Percentiles rank a stretch among this genome's conserved stretches.
Evolutionary conservation across 92 coral and sea anemone genomes (phyloP).

Genomic region (Epizoanthus illoricatus): DNA sequence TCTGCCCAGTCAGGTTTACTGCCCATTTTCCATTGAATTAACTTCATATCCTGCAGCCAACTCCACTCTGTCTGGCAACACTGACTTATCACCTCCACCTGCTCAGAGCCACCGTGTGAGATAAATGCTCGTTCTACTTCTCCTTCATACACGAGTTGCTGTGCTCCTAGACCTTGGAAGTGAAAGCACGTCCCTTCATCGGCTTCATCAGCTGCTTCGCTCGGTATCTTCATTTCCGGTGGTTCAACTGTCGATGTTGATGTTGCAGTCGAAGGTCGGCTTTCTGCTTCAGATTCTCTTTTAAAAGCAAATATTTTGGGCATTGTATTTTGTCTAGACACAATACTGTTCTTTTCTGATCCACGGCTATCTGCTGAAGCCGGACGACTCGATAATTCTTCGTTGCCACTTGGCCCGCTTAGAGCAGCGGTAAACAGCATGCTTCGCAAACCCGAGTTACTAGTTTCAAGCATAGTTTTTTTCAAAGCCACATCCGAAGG

Average conservation of each 20-base stretch:
- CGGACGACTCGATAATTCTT: neutral
- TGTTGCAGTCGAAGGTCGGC: slow-evolving; percentile 16
- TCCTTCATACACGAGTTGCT: slow-evolving; percentile 20
- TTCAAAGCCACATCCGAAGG: neutral
- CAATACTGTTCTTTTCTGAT: neutral
- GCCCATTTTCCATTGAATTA: slow-evolving; percentile 24
- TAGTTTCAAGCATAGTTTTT: neutral
- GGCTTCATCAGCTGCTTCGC: neutral
- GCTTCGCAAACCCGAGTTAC: slow-evolving; percentile 23
- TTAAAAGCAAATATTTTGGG: slow-evolving; percentile 14
- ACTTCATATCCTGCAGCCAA: slow-evolving; percentile 31
- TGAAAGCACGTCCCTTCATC: neutral
- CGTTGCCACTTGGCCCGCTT: neutral
- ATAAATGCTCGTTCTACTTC: slow-evolving; percentile 10
- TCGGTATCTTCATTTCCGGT: neutral
- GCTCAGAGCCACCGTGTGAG: slow-evolving; percentile 16
- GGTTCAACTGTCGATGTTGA: slow-evolving; percentile 22
- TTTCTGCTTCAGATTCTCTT: slow-evolving; percentile 13
- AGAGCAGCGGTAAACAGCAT: slow-evolving; percentile 26
- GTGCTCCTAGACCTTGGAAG: slow-evolving; percentile 9
- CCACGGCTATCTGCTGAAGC: slow-evolving; percentile 7
- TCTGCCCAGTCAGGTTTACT: slow-evolving; percentile 24
- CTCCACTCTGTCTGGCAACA: slow-evolving; percentile 40
- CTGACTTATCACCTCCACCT: slow-evolving; percentile 34
- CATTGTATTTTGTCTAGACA: neutral